A percentile compares a stretch with the other conserved stretches of the same genome.
Conservation (phyloP, 2,113 vertebrate genomes). For the Prionailurus viverrinus region DNA sequence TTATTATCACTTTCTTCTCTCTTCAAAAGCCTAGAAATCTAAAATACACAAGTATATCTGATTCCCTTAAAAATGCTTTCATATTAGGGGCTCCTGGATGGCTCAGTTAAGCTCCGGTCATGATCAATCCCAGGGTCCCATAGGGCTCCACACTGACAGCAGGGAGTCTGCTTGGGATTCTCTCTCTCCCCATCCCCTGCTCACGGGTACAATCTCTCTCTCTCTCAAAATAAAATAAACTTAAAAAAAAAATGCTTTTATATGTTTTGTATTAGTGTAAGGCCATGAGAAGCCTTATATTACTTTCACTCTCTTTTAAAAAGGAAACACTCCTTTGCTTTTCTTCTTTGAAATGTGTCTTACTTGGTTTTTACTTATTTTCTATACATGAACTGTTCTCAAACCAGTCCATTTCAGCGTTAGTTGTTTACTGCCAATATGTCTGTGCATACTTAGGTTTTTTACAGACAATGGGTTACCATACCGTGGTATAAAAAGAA, state of each 20-base stretch:
- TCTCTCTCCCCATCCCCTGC: too few relatives aligned
- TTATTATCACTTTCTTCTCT: conserved; percentile 38
- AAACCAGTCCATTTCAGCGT: conserved; percentile 43
- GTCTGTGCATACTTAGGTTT: not conserved
- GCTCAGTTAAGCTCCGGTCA: too few relatives aligned
- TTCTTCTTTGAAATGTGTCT: conserved; percentile 62
- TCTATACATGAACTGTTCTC: conserved; percentile 38
- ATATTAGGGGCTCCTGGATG: not conserved
- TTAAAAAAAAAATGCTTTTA: not conserved
- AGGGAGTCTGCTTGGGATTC: too few relatives aligned
- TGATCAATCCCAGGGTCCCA: too few relatives aligned
- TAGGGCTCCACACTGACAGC: too few relatives aligned
- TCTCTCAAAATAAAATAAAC: too few relatives aligned
- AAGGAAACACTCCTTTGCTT: conserved; percentile 30
- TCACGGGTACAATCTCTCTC: too few relatives aligned
- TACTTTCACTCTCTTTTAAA: conserved; percentile 34
- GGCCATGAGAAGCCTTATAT: conserved; percentile 36
- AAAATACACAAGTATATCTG: not conserved
- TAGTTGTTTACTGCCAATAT: conserved; percentile 37
- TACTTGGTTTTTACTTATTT: conserved; percentile 56
- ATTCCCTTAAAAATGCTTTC: conserved; percentile 50
- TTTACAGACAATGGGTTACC: conserved; percentile 54
- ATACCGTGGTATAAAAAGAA: not conserved
- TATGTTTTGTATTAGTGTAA: conserved; percentile 15
- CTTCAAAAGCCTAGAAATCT: conserved; percentile 53